Evolutionary conservation across 2,888 invertebrate species (phyloP).

Genomic region (Aspidapion aeneum): DNA sequence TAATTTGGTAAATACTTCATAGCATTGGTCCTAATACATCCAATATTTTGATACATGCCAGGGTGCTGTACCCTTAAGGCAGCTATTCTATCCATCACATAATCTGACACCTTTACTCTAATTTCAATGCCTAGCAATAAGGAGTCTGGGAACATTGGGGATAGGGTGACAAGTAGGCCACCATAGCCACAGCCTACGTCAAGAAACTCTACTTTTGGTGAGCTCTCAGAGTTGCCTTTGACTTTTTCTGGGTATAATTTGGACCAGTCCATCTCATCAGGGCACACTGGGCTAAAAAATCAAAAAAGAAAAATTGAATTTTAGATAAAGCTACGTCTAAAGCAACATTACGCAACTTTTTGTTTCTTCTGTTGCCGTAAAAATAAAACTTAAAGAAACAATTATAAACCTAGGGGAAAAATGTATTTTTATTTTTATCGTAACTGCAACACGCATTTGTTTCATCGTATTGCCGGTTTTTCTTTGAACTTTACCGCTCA

Average conservation of each 20-base stretch:
- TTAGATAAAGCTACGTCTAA: neutral
- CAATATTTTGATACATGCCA: conserved; percentile 85
- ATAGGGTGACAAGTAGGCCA: conserved; percentile 87
- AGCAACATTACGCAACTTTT: neutral
- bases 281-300: conserved; percentile 72
- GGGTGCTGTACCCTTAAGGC: conserved; percentile 76
- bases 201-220: conserved; percentile 74
- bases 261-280: conserved; percentile 84
- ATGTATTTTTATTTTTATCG: too few relatives aligned
- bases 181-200: conserved; percentile 99
- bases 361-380: neutral
- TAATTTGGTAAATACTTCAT: conserved; percentile 99
- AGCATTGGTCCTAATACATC: conserved; percentile 93
- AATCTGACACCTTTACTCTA: conserved; percentile 96
- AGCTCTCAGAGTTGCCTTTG: conserved; percentile 38
- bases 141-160: conserved; percentile 85
- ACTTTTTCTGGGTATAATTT: conserved; percentile 63
- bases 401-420: too few relatives aligned
- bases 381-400: too few relatives aligned
- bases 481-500: too few relatives aligned
- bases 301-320: conserved; percentile 10
- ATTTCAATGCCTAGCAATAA: conserved; percentile 95
- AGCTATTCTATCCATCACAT: conserved; percentile 91
- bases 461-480: too few relatives aligned
- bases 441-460: too few relatives aligned